Evolutionary conservation across 2,797 vertebrate species (phyloP).

Genomic region (Tadarida brasiliensis): DNA sequence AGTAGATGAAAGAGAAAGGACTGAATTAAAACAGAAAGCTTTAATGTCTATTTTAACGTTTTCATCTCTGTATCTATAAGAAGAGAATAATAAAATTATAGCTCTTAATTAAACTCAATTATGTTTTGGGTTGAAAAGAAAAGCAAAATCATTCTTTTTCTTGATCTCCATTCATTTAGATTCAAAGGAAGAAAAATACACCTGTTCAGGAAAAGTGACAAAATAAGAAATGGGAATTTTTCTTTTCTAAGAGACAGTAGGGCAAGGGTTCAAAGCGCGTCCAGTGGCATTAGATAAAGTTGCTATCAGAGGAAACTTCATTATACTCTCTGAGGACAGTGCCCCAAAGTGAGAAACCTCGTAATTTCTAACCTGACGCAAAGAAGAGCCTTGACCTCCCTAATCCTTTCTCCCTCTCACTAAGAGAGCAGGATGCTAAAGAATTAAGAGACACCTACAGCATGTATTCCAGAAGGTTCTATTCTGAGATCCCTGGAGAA

Average conservation of each 20-base stretch:
- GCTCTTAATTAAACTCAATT: conserved; percentile 19
- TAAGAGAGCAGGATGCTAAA: conserved; percentile 54
- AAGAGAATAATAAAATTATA: background rate
- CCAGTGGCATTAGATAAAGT: conserved; percentile 6
- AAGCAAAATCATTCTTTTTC: background rate
- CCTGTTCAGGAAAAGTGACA: background rate
- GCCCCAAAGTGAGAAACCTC: conserved; percentile 13
- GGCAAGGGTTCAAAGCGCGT: conserved; percentile 30
- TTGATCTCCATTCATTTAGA: background rate
- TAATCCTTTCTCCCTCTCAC: background rate
- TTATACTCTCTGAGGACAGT: background rate
- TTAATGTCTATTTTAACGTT: background rate
- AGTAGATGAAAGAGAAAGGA: background rate
- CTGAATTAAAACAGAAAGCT: background rate
- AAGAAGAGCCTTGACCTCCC: background rate
- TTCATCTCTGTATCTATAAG: background rate
- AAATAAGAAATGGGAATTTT: background rate
- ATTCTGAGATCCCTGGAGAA: conserved; percentile 69
- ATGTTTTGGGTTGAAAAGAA: background rate
- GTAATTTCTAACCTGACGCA: conserved; percentile 48
- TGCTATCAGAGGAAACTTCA: conserved; percentile 26
- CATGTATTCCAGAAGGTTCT: conserved; percentile 70
- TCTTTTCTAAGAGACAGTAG: background rate
- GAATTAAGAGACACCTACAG: conserved; percentile 69
- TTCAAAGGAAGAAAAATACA: background rate